Evolutionary conservation across 2,113 vertebrate genomes (phyloP), one percentile per base, ranked within the genome.

Genomic region (Lonchura striata): DNA sequence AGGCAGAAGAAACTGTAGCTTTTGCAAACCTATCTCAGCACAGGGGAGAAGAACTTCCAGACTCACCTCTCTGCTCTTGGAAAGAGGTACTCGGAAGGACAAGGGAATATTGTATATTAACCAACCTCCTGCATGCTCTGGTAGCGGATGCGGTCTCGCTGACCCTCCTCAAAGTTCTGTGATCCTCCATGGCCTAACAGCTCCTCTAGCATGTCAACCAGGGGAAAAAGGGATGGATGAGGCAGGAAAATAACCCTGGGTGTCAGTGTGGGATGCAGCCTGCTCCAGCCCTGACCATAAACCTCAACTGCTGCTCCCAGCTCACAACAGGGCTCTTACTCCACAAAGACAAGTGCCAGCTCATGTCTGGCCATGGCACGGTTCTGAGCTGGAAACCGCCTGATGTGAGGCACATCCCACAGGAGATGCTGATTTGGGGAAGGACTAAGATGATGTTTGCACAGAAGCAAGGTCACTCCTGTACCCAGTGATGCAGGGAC

Each of bases 141-240:
- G 47, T 22, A 8, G 75, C 1, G 0, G 74, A 46, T 2, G 1
- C 0, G 0, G 69, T 81, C 60, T 22, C 0, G 0, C 24, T 61
- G 77, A 86, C 69, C 44, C 49, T 72, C 57, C 5, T 8, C 85
- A 72, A 57, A 83, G 52, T 27, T 47, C 82, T 23, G 60, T 4
- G 2, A 22, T 33, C 61, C 71, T 53, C 49, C 44, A 23, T 11
- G 52, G 44, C n/a, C 50, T 65, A 42, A 44, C 6, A 0, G 63
- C 27, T 72, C 63, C 60, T 47, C 39, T 46, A 59, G 52, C 70
- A 25, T 0, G 0, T 42, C 56, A 37, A 10, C 33, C 59, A 68
- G 1, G 24, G 22, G 15, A 9, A 78, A 66, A 69, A 56, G 19
- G 50, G 21, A 39, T 3, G 4, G 49, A 44, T 11, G 33, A 86